These are phyloP conservation scores for Corbicula japonica DNA, from an alignment of 2,888 invertebrate species.

Conservation along the genomic window DNA sequence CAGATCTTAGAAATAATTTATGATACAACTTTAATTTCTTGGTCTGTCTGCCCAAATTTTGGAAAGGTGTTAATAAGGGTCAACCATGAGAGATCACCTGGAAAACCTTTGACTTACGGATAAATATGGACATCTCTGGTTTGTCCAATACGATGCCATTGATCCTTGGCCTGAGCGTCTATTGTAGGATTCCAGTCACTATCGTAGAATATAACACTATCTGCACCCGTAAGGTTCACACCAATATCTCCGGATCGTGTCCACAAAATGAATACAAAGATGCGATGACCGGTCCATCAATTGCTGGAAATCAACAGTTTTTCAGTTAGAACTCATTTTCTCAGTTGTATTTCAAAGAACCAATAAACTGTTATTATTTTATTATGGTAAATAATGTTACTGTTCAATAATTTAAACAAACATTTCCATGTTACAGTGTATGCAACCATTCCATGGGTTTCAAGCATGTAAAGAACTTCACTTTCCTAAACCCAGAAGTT, in stretches of 20 bases:
- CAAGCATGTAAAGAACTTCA: too few species aligned
- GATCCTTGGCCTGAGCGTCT: constrained; percentile 94
- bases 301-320: constrained; percentile 87
- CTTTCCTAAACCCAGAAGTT: too few species aligned
- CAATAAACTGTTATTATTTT: too few species aligned
- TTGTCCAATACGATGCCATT: constrained; percentile 99
- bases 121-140: constrained; percentile 99
- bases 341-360: background rate
- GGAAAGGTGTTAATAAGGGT: too few species aligned
- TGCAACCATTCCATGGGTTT: too few species aligned
- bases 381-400: too few species aligned
- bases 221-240: constrained; percentile 99
- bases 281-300: constrained; percentile 96
- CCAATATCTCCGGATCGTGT: constrained; percentile 99
- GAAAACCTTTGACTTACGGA: constrained; percentile 88
- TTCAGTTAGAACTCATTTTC: background rate
- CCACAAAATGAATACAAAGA: constrained; percentile 99
- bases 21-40: too few species aligned
- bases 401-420: too few species aligned
- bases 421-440: too few species aligned
- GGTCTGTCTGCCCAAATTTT: too few species aligned
- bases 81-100: too few species aligned
- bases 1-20: too few species aligned
- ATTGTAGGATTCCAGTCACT: constrained; percentile 99
- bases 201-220: constrained; percentile 99